Evolutionary conservation across 2,888 invertebrate species (phyloP), one percentile per base, ranked within the genome.

Genomic region (Rhorus exstirpatorius): DNA sequence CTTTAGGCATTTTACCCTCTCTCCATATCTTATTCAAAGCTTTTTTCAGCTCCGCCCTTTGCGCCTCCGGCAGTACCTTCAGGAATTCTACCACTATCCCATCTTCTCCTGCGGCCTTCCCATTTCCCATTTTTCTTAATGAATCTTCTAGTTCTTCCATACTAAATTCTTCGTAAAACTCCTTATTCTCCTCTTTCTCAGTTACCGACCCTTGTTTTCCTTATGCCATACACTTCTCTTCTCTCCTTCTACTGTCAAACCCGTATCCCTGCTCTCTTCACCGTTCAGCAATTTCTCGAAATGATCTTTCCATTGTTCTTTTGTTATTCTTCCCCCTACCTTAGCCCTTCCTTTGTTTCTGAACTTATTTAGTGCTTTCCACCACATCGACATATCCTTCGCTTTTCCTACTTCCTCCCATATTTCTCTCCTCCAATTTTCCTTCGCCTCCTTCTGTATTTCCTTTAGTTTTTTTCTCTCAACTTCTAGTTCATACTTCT

Each of bases 351-450:
- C 31, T 1, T 21, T 60, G 8, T 31, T 60, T 12, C 60, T 72
- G 7, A 49, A 72, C n/a, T n/a, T n/a, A n/a, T n/a, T n/a, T n/a
- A n/a, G n/a, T n/a, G n/a, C n/a, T 8, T 35, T 60, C 79, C 71
- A 79, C 71, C 71, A 71, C 14, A 46, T 17, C 10, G 71, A 1
- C 63, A 63, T 79, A 10, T 65, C 26, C 44, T 72, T 63, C 4
- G 65, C 71, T 8, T 65, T 55, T 10, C 63, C 44, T 7, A 79
- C 46, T 14, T 72, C 63, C 1, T 55, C 58, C 70, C 71, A 79
- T 0, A 49, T 63, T n/a, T 72, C 24, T 3, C 65, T 10, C 14
- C 51, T 44, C 71, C 71, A 79, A 17, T n/a, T 53, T 3, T 31
- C 41, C 35, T 71, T 71, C 49, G 38, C 71, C 6, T 24, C 21